These are phyloP conservation scores for Orthonychiurus folsomi DNA, from an alignment of 2,888 invertebrate genomes.

Conservation along the genomic window DNA sequence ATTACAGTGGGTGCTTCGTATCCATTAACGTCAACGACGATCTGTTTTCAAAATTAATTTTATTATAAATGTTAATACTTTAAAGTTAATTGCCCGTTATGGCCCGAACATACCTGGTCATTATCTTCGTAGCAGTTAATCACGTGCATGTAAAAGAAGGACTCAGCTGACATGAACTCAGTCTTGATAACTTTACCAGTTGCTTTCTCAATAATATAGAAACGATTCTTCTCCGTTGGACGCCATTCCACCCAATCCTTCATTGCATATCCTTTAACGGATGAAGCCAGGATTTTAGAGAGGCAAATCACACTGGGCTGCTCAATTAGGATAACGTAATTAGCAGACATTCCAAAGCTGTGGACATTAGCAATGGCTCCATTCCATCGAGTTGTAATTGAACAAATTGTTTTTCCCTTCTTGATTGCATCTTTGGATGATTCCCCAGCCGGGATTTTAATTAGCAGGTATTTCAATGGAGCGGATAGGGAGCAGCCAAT, in stretches of 20 bases:
- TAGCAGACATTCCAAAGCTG: constrained; percentile 23
- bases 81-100: not conserved
- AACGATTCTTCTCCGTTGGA: constrained; percentile 41
- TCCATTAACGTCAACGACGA: constrained; percentile 43
- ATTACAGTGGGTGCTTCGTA: constrained; percentile 44
- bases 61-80: not conserved
- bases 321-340: constrained; percentile 23
- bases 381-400: constrained; percentile 29
- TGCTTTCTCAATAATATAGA: constrained; percentile 43
- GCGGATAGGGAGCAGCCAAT: constrained; percentile 38
- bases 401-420: constrained; percentile 23
- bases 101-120: constrained; percentile 41
- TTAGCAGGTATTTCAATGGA: constrained; percentile 42
- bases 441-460: constrained; percentile 40
- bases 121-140: constrained; percentile 50
- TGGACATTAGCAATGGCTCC: constrained; percentile 26
- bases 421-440: constrained; percentile 23
- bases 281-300: constrained; percentile 24
- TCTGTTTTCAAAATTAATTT: constrained; percentile 25
- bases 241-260: constrained; percentile 24
- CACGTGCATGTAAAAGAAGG: constrained; percentile 50
- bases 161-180: constrained; percentile 44
- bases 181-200: constrained; percentile 44
- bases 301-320: constrained; percentile 23
- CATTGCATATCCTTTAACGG: constrained; percentile 23